Evolutionary conservation across 1,140 invertebrate genomes (phyloP), one percentile per base, ranked within the genome.

Genomic region (Doryteuthis pealeii): DNA sequence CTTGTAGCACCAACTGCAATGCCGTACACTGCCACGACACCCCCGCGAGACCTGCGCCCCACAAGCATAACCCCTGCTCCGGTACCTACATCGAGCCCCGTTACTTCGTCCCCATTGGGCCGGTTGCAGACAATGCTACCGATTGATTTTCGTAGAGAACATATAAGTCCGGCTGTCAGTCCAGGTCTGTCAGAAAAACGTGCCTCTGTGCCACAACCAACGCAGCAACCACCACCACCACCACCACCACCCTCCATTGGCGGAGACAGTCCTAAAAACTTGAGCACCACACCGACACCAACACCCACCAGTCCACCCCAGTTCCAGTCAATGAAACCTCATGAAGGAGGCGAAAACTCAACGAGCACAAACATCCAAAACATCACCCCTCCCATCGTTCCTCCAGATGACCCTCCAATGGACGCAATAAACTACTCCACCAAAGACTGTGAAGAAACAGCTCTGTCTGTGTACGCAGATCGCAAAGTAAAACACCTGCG

Each of bases 111-210:
- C 8, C 94, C 96, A 1, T 89, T 97, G 43, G 96, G 94, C 86
- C 91, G 94, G 81, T 89, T 97, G 31, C 95, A 97, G 88, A 96
- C 92, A 80, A 97, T 98, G 95, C 83, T 97, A 85, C 95, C 95
- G 1, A 96, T 96, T 86, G 95, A 97, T 85, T 97, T 94, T 84
- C 91, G 95, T 28, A 94, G 95, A 83, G 90, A 94, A 62, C 78
- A 71, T 88, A 90, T 73, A 87, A 89, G 84, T 79, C 90, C 86
- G 54, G 80, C 80, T 32, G 74, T 73, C 10, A 84, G 79, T 73
- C 84, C 79, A 28, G 79, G 71, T n/a, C 62, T 76, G 62, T 71
- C 75, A 31, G 80, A 79, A 28, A 80, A 81, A 75, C 75, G 77
- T 28, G 33, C 75, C 8, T 22, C 81, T 62, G 74, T 54, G 73